phyloP scores from a whole-genome alignment of 2,113 vertebrate genomes.

The Xenopus tropicalis region UCB_Xtro_10.0 CM004443.2:71992501-71993000 shows the following conservation, averaged over 20 bases:
- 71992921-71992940: slow-evolving; percentile 1
- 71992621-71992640: background rate
- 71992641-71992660: background rate
- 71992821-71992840: slow-evolving; percentile 10
- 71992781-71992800: slow-evolving; percentile 31
- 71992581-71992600: background rate
- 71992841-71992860: slow-evolving; percentile 15
- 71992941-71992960: slow-evolving; percentile 10
- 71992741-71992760: slow-evolving; percentile 28
- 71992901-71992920: slow-evolving; percentile 25
- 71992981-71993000: slow-evolving; percentile 13
- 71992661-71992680: slow-evolving; percentile 9
- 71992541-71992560: background rate
- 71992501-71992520: no score
- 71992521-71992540: no score
- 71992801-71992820: slow-evolving; percentile 6
- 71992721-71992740: slow-evolving; percentile 29
- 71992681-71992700: slow-evolving; percentile 20
- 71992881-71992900: slow-evolving; percentile 22
- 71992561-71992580: background rate
- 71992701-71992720: slow-evolving; percentile 14
- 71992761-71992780: slow-evolving; percentile 32
- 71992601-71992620: background rate
- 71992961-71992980: slow-evolving; percentile 6
- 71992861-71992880: slow-evolving; percentile 18